Evolutionary conservation across 1,140 invertebrate species (phyloP).

Genomic region (Philaenus spumarius): DNA sequence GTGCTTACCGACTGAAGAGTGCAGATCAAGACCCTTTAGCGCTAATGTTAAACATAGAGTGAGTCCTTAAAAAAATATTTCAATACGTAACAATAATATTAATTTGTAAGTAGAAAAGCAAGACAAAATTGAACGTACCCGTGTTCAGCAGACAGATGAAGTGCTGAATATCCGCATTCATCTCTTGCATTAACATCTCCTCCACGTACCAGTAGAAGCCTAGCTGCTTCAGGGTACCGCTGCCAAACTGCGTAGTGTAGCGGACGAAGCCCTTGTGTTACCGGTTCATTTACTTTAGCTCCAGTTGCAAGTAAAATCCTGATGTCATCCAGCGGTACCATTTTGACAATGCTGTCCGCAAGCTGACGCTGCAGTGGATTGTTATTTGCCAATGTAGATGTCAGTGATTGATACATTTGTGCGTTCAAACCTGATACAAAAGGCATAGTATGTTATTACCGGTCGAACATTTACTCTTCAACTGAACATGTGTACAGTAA

Average conservation of each 20-base stretch:
- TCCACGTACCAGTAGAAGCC: slow-evolving; percentile 65
- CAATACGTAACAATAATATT: too few relatives aligned
- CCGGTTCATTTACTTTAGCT: slow-evolving; percentile 70
- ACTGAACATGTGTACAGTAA: too few relatives aligned
- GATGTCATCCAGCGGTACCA: slow-evolving; percentile 80
- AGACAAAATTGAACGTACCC: too few relatives aligned
- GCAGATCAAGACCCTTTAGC: too few relatives aligned
- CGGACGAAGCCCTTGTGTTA: slow-evolving; percentile 73
- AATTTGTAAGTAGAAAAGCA: too few relatives aligned
- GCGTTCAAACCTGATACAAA: too few relatives aligned
- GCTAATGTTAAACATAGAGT: too few relatives aligned
- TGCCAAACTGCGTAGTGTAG: slow-evolving; percentile 92
- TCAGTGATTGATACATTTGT: slow-evolving; percentile 3
- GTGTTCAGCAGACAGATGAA: slow-evolving; percentile 81
- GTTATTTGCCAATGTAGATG: neutral
- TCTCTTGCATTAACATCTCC: slow-evolving; percentile 79
- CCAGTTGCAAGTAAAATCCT: slow-evolving; percentile 76
- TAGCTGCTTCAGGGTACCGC: slow-evolving; percentile 69
- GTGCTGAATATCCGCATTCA: slow-evolving; percentile 82
- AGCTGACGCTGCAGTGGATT: slow-evolving; percentile 78
- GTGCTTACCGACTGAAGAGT: too few relatives aligned
- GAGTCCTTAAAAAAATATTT: too few relatives aligned
- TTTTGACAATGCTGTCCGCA: slow-evolving; percentile 82
- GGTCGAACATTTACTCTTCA: too few relatives aligned
- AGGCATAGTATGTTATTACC: too few relatives aligned